Percentiles rank a stretch among this genome's conserved stretches.
phyloP scores from a whole-genome alignment of 1,140 invertebrate species.

The Scylla paramamosain region DNA sequence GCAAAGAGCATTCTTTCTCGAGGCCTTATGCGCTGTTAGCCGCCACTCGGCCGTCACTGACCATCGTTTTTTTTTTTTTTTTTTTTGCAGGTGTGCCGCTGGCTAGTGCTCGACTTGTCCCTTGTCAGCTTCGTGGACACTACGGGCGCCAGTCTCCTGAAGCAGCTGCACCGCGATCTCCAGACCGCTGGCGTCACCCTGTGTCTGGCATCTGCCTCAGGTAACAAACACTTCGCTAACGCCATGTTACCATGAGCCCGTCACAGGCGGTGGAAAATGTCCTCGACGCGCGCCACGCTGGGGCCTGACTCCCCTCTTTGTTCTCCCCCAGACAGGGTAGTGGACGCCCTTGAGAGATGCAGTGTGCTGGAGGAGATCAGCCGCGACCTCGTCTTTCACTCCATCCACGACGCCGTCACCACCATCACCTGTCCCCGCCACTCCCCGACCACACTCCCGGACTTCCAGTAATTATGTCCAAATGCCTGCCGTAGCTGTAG shows the following conservation, averaged over 20 bases:
- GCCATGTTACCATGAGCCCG: neutral
- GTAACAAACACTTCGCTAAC: conserved; percentile 37
- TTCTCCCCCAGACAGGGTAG: conserved; percentile 29
- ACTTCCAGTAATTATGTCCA: no score
- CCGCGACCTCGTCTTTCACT: conserved; percentile 63
- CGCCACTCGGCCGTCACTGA: no score
- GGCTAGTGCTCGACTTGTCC: conserved; percentile 86
- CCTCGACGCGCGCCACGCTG: no score
- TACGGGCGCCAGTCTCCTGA: conserved; percentile 84
- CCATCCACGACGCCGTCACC: conserved; percentile 66
- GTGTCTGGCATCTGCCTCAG: conserved; percentile 83
- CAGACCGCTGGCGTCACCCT: conserved; percentile 82
- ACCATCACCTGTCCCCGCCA: conserved; percentile 11
- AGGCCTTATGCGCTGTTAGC: no score
- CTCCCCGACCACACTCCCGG: neutral
- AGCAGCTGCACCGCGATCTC: conserved; percentile 83
- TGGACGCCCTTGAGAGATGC: conserved; percentile 41
- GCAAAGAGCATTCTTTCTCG: no score
- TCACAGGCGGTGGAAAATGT: no score
- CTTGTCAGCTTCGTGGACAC: conserved; percentile 87
- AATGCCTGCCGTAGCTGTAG: no score
- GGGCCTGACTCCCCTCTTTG: neutral
- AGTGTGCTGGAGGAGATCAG: conserved; percentile 37
- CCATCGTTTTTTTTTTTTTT: no score
- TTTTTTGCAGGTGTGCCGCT: conserved; percentile 81